A percentile compares a stretch with the other conserved stretches of the same genome.
phyloP scores from a whole-genome alignment of 1,140 invertebrate genomes.

The Musca domestica region DNA sequence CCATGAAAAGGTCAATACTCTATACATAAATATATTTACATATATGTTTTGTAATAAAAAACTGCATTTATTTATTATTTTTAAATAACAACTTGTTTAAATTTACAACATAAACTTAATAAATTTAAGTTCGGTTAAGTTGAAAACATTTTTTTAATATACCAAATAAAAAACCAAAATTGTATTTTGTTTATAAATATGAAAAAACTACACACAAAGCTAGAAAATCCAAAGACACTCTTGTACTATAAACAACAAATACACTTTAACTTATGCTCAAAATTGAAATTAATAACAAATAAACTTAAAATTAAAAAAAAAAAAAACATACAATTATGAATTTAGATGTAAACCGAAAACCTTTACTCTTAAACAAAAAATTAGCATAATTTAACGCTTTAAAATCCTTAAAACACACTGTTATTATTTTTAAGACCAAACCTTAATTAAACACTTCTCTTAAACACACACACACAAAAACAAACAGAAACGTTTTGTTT shows the following conservation, averaged over 20 bases:
- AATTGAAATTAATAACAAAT: not conserved
- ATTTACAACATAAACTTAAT: conserved; percentile 19
- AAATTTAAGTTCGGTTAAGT: not conserved
- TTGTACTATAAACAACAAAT: conserved; percentile 31
- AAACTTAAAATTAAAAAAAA: conserved; percentile 1
- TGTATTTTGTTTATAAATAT: conserved; percentile 29
- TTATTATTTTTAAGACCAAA: not conserved
- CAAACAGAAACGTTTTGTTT: conserved; percentile 7
- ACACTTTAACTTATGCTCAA: conserved; percentile 4
- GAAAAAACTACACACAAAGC: conserved; percentile 38
- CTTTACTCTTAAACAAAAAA: not conserved
- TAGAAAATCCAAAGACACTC: conserved; percentile 52
- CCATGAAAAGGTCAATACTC: not conserved
- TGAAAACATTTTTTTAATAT: not conserved
- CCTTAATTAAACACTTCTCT: not conserved
- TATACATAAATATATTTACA: conserved; percentile 12
- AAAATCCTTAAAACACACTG: not conserved
- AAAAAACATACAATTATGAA: conserved; percentile 12
- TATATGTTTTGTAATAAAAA: conserved; percentile 11
- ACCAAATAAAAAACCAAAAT: too few species aligned
- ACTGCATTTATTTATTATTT: conserved; percentile 3
- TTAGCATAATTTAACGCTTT: not conserved
- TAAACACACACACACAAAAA: not conserved
- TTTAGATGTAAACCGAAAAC: conserved; percentile 6
- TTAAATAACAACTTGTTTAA: not conserved